phyloP scores from a whole-genome alignment of 2,113 vertebrate genomes.

The Aix galericulata region DNA sequence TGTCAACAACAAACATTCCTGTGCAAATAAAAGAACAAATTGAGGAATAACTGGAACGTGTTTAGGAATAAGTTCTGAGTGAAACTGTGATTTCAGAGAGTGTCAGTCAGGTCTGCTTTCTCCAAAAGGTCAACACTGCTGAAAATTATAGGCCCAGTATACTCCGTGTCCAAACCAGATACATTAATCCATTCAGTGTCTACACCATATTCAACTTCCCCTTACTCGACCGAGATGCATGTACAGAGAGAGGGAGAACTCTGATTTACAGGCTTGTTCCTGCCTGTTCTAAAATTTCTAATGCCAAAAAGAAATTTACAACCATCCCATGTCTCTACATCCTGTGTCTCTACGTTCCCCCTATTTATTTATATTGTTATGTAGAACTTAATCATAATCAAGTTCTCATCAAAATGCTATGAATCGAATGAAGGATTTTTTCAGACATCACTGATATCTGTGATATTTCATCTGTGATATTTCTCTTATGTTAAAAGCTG shows the following conservation, averaged over 20 bases:
- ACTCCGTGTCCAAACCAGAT: accelerated
- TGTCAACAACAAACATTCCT: background rate
- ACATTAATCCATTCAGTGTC: accelerated
- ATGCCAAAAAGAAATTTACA: background rate
- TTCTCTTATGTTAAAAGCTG: background rate
- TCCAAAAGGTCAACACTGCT: background rate
- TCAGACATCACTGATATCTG: background rate
- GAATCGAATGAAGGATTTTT: background rate
- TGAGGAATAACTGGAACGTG: background rate
- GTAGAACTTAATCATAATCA: background rate
- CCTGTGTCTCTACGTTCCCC: too few species aligned
- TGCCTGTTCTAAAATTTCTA: background rate
- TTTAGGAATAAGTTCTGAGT: background rate
- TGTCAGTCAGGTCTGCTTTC: background rate
- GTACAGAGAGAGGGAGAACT: background rate
- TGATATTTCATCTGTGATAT: background rate
- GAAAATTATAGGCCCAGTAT: background rate
- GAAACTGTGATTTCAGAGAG: background rate
- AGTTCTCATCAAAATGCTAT: background rate
- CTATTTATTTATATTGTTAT: background rate
- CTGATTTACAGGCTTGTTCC: background rate
- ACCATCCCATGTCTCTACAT: background rate
- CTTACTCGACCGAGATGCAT: background rate
- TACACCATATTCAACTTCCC: background rate
- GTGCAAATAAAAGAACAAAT: background rate